phyloP scores from a whole-genome alignment of 2,113 vertebrate genomes.

The Dicaeum eximium region DNA sequence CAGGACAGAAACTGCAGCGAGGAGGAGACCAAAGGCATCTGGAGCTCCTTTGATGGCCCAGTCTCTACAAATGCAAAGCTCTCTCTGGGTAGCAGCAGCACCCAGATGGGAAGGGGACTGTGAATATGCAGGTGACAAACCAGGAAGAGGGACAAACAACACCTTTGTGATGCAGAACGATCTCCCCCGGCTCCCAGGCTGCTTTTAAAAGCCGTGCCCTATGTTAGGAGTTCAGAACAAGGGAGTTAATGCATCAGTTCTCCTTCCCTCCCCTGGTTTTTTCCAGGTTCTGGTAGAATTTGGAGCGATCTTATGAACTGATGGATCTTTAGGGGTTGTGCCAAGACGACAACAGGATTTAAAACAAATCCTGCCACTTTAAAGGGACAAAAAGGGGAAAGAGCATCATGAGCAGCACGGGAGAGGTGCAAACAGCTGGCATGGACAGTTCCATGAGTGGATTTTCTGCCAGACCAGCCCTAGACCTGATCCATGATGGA shows the following conservation, averaged over 20 bases:
- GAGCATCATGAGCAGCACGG: background rate
- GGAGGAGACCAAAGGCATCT: background rate
- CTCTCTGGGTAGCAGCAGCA: background rate
- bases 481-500: background rate
- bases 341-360: background rate
- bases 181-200: background rate
- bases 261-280: background rate
- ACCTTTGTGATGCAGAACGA: constrained; percentile 15
- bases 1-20: background rate
- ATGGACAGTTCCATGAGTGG: background rate
- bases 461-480: background rate
- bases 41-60: constrained; percentile 15
- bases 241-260: background rate
- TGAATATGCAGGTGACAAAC: constrained; percentile 44
- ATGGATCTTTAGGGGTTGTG: background rate
- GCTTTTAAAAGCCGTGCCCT: background rate
- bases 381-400: background rate
- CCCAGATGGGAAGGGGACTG: background rate
- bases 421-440: background rate
- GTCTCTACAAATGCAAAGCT: constrained; percentile 32
- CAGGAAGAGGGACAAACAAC: background rate
- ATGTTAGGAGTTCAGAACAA: constrained; percentile 46
- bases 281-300: background rate
- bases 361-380: background rate
- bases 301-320: background rate